These are phyloP conservation scores for Entelurus aequoreus DNA, from an alignment of 2,113 vertebrate genomes.

Conservation along the genomic window DNA sequence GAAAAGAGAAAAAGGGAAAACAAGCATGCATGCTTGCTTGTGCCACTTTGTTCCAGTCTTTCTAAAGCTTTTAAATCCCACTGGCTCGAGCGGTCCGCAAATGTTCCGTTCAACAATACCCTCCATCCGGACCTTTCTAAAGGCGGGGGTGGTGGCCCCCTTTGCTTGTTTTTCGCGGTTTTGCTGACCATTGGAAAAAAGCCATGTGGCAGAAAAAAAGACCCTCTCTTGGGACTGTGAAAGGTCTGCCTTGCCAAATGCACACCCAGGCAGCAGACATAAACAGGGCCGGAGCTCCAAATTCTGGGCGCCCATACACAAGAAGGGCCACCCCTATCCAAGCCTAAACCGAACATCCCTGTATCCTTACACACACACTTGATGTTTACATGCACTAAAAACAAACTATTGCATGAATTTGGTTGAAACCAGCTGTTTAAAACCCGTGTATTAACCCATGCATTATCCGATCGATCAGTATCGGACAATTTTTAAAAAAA, in stretches of 20 bases:
- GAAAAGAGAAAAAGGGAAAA: conserved; percentile 25
- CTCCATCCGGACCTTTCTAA: conserved; percentile 63
- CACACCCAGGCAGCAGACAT: conserved; percentile 25
- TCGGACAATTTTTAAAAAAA: too few relatives aligned
- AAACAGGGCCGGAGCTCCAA: conserved; percentile 20
- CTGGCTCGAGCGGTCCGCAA: conserved; percentile 55
- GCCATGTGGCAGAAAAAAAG: conserved; percentile 57
- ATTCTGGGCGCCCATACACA: too few relatives aligned
- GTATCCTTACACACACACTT: too few relatives aligned
- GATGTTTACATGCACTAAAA: too few relatives aligned
- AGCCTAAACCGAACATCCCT: too few relatives aligned
- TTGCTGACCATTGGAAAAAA: conserved; percentile 67
- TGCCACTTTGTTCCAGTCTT: conserved; percentile 55
- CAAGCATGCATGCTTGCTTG: conserved; percentile 34
- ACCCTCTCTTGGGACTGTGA: conserved; percentile 34
- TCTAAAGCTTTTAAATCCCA: conserved; percentile 67
- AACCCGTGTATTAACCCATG: too few relatives aligned
- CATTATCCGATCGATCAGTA: too few relatives aligned
- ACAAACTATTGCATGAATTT: too few relatives aligned
- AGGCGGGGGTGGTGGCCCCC: conserved; percentile 10
- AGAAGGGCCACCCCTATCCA: too few relatives aligned
- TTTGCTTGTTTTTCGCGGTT: conserved; percentile 64
- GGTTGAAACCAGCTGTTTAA: too few relatives aligned
- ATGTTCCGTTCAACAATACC: conserved; percentile 51
- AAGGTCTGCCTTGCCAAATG: conserved; percentile 25